These are phyloP conservation scores for Chascanopsetta lugubris DNA, from an alignment of 2,113 vertebrate genomes.

Conservation along the genomic window DNA sequence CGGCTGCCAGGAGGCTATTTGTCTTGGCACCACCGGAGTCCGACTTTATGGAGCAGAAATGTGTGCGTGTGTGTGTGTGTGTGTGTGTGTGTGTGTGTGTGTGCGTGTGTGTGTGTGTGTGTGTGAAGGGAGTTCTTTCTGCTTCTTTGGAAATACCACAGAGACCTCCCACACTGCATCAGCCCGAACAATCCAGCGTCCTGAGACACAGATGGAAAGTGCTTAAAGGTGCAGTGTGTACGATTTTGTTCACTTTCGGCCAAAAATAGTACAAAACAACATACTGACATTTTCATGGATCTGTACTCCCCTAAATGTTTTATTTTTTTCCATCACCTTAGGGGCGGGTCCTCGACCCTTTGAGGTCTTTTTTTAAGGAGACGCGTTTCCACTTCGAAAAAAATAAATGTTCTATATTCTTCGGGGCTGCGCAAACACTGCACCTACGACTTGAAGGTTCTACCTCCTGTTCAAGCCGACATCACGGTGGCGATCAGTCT, in stretches of 20 bases:
- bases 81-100: background rate
- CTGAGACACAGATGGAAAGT: conserved; percentile 40
- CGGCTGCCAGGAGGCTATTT: conserved; percentile 67
- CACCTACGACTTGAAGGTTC: too few species aligned
- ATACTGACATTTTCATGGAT: too few species aligned
- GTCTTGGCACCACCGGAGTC: conserved; percentile 59
- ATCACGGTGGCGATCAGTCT: too few species aligned
- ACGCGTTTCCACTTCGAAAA: too few species aligned
- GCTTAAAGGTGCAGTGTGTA: conserved; percentile 1
- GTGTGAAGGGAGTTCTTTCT: conserved; percentile 42
- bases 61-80: conserved; percentile 24
- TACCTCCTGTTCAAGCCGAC: too few species aligned
- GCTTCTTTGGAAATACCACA: conserved; percentile 50
- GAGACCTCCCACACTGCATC: conserved; percentile 70
- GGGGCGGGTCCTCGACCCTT: too few species aligned
- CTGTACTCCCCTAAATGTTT: too few species aligned
- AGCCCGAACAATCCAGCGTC: conserved; percentile 36
- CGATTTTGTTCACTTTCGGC: background rate
- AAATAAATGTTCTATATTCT: too few species aligned
- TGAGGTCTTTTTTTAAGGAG: too few species aligned
- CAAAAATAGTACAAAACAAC: background rate
- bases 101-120: background rate
- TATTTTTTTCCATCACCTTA: too few species aligned
- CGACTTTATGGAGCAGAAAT: conserved; percentile 54
- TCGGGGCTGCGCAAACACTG: too few species aligned